phyloP scores from a whole-genome alignment of 2,797 vertebrate genomes.

The Echeneis naucrates region DNA sequence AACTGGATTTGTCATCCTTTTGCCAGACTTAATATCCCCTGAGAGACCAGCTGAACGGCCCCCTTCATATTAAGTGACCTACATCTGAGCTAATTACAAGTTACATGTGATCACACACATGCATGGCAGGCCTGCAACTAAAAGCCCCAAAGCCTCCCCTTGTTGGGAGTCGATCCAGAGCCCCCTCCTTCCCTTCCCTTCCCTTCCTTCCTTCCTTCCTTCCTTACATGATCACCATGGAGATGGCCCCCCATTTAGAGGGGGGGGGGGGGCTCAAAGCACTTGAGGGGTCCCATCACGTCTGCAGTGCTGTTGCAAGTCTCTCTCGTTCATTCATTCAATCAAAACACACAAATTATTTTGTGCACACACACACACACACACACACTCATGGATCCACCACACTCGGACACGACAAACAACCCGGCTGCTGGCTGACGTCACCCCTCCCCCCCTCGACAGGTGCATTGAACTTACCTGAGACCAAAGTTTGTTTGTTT shows the following conservation, averaged over 20 bases:
- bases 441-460: slow-evolving; percentile 47
- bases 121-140: slow-evolving; percentile 57
- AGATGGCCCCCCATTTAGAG: slow-evolving; percentile 75
- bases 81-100: slow-evolving; percentile 73
- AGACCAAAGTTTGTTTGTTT: background rate
- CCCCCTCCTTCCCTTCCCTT: too few species aligned
- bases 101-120: slow-evolving; percentile 44
- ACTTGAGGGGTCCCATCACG: slow-evolving; percentile 79
- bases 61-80: slow-evolving; percentile 58
- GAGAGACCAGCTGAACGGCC: slow-evolving; percentile 12
- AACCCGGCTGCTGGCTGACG: background rate
- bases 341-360: background rate
- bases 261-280: slow-evolving; percentile 67
- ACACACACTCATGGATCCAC: background rate
- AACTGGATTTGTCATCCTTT: slow-evolving; percentile 34
- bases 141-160: slow-evolving; percentile 63
- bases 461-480: slow-evolving; percentile 75
- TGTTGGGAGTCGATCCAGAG: slow-evolving; percentile 69
- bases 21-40: slow-evolving; percentile 37
- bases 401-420: background rate
- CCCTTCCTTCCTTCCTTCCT: background rate
- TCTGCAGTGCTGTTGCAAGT: slow-evolving; percentile 49
- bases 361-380: too few species aligned
- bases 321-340: slow-evolving; percentile 51
- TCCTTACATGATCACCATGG: slow-evolving; percentile 72